phyloP scores from a whole-genome alignment of 2,888 invertebrate species.

The Thecophora atra region DNA sequence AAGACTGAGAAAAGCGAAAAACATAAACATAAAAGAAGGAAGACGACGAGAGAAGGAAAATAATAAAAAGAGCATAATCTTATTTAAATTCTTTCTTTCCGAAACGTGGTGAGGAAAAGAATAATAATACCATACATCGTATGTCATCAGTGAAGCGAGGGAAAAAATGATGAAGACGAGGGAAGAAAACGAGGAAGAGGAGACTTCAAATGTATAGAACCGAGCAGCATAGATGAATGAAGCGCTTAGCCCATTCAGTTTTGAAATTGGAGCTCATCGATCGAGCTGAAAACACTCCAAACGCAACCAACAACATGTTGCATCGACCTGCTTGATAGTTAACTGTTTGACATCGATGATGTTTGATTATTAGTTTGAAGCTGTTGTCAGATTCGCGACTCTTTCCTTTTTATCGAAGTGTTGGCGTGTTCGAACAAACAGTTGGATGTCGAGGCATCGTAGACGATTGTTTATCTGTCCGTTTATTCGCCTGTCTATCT shows the following conservation, averaged over 20 bases:
- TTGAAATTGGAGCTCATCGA: too few species aligned
- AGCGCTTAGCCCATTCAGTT: background rate
- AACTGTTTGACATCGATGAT: background rate
- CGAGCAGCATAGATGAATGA: background rate
- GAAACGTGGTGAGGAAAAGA: too few species aligned
- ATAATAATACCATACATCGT: too few species aligned
- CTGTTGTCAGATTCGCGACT: background rate
- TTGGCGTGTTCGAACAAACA: background rate
- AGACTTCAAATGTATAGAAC: background rate
- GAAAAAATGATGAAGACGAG: background rate
- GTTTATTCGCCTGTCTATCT: too few species aligned
- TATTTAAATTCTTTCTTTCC: too few species aligned
- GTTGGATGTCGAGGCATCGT: background rate
- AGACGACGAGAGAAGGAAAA: too few species aligned
- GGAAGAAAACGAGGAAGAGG: background rate
- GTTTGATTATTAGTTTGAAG: background rate
- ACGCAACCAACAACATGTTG: slow-evolving; percentile 16
- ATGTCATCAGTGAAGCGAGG: too few species aligned
- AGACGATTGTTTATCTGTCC: background rate
- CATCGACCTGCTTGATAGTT: background rate
- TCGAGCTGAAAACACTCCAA: too few species aligned
- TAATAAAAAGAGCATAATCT: too few species aligned
- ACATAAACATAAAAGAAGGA: too few species aligned
- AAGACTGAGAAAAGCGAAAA: too few species aligned
- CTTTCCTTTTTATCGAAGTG: too few species aligned